These are phyloP conservation scores for Prietella phreatophila DNA, from an alignment of 2,113 vertebrate species.

Conservation along the genomic window DNA sequence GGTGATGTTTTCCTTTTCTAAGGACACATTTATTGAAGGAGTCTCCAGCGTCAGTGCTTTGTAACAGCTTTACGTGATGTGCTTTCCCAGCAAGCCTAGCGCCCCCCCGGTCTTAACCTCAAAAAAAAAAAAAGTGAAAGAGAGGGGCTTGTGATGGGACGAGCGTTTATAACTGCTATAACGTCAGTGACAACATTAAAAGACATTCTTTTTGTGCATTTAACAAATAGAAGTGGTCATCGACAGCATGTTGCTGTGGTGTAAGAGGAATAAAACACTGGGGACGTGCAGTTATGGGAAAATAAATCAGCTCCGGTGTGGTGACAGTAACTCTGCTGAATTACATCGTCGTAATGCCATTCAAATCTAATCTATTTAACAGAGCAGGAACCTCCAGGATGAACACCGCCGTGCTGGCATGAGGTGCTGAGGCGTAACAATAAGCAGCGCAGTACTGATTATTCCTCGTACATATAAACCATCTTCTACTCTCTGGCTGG, in stretches of 20 bases:
- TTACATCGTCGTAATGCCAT: not conserved
- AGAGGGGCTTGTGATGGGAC: too few relatives aligned
- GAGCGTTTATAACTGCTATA: too few relatives aligned
- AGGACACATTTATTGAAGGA: not conserved
- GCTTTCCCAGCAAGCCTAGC: too few relatives aligned
- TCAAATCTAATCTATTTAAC: too few relatives aligned
- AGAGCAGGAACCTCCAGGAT: not conserved
- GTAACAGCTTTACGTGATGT: not conserved
- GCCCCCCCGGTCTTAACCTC: too few relatives aligned
- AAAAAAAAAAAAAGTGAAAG: too few relatives aligned
- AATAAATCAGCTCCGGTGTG: not conserved
- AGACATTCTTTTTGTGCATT: too few relatives aligned
- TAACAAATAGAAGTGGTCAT: too few relatives aligned
- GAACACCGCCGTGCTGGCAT: not conserved
- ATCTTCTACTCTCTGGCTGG: not conserved
- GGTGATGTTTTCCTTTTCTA: not conserved
- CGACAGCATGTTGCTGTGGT: not conserved
- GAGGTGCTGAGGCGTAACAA: not conserved
- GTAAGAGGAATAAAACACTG: not conserved
- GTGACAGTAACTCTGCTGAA: not conserved
- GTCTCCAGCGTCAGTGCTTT: not conserved
- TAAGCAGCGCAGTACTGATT: not conserved
- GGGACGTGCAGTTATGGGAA: not conserved
- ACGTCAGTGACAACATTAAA: too few relatives aligned
- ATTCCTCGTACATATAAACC: not conserved